Evolutionary conservation across 1,140 invertebrate genomes (phyloP).

Genomic region (Papilio dardanus): DNA sequence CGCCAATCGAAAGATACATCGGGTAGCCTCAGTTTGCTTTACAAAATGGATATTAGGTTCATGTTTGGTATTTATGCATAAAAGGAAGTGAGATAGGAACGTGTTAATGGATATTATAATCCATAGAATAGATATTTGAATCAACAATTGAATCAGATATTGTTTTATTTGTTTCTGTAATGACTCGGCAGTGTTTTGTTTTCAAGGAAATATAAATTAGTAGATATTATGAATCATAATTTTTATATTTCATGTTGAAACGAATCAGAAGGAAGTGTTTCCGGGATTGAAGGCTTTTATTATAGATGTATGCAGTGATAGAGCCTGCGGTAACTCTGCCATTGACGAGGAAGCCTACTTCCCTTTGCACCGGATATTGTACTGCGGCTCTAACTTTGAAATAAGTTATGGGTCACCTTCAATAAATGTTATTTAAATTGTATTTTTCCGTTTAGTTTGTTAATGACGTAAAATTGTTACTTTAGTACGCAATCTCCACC

Average conservation of each 20-base stretch:
- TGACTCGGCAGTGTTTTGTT: background rate
- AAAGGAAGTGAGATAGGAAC: background rate
- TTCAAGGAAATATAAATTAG: background rate
- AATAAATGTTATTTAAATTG: background rate
- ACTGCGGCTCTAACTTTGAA: constrained; percentile 1
- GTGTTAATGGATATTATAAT: background rate
- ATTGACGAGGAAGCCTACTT: constrained; percentile 6
- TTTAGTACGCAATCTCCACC: no score
- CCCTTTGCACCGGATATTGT: background rate
- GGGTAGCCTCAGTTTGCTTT: no score
- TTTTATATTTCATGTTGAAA: background rate
- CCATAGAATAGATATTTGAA: background rate
- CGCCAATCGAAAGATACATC: no score
- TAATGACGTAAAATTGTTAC: no score
- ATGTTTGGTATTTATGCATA: no score
- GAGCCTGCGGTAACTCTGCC: constrained; percentile 3
- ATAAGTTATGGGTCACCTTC: constrained; percentile 19
- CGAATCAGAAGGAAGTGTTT: constrained; percentile 2
- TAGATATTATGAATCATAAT: background rate
- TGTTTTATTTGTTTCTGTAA: background rate
- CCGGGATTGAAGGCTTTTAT: background rate
- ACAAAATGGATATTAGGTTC: no score
- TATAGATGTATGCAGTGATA: background rate
- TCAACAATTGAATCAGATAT: background rate
- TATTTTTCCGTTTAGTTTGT: no score